Percentiles rank a stretch among this genome's conserved stretches.
Conservation (phyloP, 2,113 vertebrate genomes). For the Mus pahari region DNA sequence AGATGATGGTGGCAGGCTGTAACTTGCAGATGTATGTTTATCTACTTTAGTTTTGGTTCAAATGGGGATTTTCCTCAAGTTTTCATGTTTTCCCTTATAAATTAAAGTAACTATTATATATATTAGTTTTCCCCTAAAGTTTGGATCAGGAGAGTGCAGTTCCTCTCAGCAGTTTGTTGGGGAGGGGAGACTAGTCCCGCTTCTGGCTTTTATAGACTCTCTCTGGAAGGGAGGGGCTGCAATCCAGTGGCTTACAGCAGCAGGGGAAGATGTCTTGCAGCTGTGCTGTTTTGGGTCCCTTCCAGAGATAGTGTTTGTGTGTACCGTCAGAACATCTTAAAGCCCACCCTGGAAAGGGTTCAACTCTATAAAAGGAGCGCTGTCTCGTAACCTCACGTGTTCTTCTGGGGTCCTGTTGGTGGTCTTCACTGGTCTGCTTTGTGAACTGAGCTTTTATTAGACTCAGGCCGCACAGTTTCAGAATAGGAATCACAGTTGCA, state of each 20-base stretch:
- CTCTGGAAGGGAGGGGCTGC: slow-evolving; percentile 62
- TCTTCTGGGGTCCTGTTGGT: slow-evolving; percentile 69
- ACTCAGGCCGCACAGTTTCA: slow-evolving; percentile 58
- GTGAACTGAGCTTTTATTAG: slow-evolving; percentile 74
- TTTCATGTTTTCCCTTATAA: slow-evolving; percentile 44
- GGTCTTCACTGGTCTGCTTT: slow-evolving; percentile 69
- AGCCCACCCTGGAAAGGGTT: slow-evolving; percentile 71
- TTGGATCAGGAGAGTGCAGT: slow-evolving; percentile 53
- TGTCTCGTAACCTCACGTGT: slow-evolving; percentile 76
- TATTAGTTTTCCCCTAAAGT: slow-evolving; percentile 61
- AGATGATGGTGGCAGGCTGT: neutral
- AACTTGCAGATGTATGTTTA: slow-evolving; percentile 20
- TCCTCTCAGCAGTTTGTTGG: slow-evolving; percentile 24
- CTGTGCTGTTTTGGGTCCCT: slow-evolving; percentile 75
- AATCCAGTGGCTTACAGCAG: slow-evolving; percentile 64
- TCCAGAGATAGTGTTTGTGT: slow-evolving; percentile 83
- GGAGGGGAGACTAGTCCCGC: slow-evolving; percentile 27
- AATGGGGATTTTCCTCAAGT: slow-evolving; percentile 18
- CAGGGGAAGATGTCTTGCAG: slow-evolving; percentile 81
- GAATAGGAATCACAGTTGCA: slow-evolving; percentile 55
- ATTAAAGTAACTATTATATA: neutral
- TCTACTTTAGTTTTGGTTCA: slow-evolving; percentile 53
- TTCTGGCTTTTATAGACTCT: slow-evolving; percentile 64
- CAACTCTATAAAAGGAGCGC: slow-evolving; percentile 76
- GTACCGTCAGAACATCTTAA: slow-evolving; percentile 76